Base-by-base conservation (phyloP, 1,140 invertebrate genomes). In the Drosophila nigromelanica region DNA sequence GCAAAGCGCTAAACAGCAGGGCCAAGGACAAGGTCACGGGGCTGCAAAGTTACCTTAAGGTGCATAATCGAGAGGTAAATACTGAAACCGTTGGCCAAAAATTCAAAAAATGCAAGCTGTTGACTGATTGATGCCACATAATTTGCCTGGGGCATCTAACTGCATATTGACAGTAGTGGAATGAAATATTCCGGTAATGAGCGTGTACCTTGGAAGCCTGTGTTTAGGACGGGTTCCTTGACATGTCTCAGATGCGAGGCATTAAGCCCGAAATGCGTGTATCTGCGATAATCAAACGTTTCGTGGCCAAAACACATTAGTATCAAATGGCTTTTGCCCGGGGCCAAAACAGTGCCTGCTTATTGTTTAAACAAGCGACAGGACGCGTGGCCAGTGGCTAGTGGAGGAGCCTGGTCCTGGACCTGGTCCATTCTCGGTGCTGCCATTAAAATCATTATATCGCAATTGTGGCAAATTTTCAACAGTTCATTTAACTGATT, bases 401-500 rank as follows among this genome's bases (percentile, higher is more conserved):
- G 52, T 35, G 33, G 2, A 35, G 33, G 33, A 35, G n/a, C 33
- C 33, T 8, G 52, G 18, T 30, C 54, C 61, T n/a, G 15, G 18
- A 18, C 18, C 10, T 50, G 40, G 40, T 7, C 30, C n/a, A 18
- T 24, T 1, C 12, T 1, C 12, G 35, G 11, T 39, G n/a, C 70
- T 35, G 24, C 51, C 61, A 72, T 76, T 72, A 72, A 62, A 72
- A 72, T 71, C 73, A 76, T 76, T 76, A 76, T 59, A 18, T 33
- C 42, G 66, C 72, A 74, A 86, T 70, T 87, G 78, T 70, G 72
- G 56, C 82, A 77, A 87, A 87, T 87, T 87, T 87, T 87, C 83
- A 87, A 87, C 83, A 87, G 83, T 87, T 78, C 83, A 87, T 87
- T 87, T 89, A 87, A 72, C 83, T 87, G 83, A 89, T 87, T 87